Base-by-base conservation (phyloP, 2,888 invertebrate species). In the Auanema freiburgensis region DNA sequence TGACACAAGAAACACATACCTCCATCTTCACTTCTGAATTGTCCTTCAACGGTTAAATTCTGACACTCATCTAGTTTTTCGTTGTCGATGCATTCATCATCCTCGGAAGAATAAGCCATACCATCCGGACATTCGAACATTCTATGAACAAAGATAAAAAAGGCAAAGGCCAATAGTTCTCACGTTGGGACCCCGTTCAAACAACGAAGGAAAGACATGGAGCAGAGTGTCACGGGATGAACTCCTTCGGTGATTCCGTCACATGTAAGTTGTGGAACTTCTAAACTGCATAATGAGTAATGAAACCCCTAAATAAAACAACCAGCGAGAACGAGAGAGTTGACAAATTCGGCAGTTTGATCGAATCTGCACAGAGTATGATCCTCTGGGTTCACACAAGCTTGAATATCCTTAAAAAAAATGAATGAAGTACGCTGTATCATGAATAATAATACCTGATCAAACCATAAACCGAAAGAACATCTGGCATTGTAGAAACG, bases 401-500 rank as follows among this genome's bases (percentile, higher is more conserved):
- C 33, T 33, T 33, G 33, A 8, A 8, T 8, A 5, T 33, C 33
- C 33, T 33, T n/a, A n/a, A n/a, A n/a, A n/a, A n/a, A n/a, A n/a
- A n/a, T n/a, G 8, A 5, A 33, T 33, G 3, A 33, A 33, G 33
- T 33, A 33, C 3, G 33, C 8, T 8, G 33, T 33, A 33, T 5
- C 3, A 33, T 5, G 33, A 33, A 33, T 33, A 33, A 33, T 8
- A 33, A 46, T 46, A 57, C 57, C 14, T 57, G 49, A 24, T 57
- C 49, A n/a, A 57, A 46, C 57, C 57, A 57, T 10, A 57, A 40
- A 5, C 49, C 46, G 46, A 57, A 57, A n/a, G 57, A 50, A n/a
- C 57, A 57, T 14, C 18, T n/a, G n/a, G 50, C 33, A 14, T 24
- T 33, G 24, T 43, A 18, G n/a, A 21, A 11, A 16, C 18, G 18